Conservation (phyloP, 2,113 vertebrate species). For the Notechis scutatus region DNA sequence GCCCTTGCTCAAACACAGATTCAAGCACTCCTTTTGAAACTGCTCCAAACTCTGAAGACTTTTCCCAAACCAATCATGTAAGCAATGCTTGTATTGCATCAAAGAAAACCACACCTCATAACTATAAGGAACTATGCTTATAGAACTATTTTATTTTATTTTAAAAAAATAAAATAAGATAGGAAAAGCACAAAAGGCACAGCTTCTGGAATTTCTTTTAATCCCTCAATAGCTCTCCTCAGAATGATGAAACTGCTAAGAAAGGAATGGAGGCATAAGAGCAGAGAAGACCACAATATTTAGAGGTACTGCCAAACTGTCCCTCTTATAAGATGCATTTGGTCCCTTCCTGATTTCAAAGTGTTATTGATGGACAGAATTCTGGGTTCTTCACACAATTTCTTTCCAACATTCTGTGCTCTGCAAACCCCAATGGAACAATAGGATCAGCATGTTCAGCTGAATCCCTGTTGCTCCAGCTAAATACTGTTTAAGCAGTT, state of each 20-base stretch:
- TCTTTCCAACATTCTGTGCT: not conserved
- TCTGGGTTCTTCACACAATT: not conserved
- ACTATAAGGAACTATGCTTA: not conserved
- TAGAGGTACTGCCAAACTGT: not conserved
- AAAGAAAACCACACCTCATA: not conserved
- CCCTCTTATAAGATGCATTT: not conserved
- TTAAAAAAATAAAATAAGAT: not conserved
- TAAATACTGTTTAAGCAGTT: not conserved
- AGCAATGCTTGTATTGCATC: not conserved
- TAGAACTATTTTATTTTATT: not conserved
- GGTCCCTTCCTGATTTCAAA: not conserved
- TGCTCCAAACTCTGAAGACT: not conserved
- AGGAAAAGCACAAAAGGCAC: not conserved
- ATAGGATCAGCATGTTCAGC: not conserved
- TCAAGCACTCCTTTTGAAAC: not conserved
- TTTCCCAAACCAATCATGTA: not conserved
- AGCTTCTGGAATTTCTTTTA: not conserved
- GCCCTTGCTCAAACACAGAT: not conserved
- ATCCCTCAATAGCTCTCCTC: not conserved
- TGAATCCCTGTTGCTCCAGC: not conserved
- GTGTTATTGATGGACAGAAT: not conserved
- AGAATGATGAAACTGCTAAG: not conserved
- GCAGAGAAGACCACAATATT: not conserved
- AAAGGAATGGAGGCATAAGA: not conserved
- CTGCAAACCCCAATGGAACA: not conserved